Evolutionary conservation across 2,888 invertebrate genomes (phyloP).

Genomic region (Coremacera marginata): DNA sequence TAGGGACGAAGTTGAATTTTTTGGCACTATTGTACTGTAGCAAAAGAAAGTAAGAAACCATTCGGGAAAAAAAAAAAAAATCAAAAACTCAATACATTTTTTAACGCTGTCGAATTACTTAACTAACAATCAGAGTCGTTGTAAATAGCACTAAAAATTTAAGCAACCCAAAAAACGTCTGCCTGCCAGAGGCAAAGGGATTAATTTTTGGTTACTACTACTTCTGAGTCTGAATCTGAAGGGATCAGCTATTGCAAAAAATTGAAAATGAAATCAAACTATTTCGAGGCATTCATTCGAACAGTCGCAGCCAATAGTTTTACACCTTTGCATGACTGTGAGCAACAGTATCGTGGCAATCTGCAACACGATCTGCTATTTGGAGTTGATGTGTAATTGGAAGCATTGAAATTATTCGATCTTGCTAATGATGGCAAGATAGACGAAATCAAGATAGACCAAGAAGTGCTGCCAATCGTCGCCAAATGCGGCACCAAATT

Average conservation of each 20-base stretch:
- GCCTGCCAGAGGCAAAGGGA: not conserved
- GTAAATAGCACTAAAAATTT: no score
- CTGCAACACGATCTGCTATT: constrained; percentile 32
- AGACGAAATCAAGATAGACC: not conserved
- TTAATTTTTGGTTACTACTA: constrained; percentile 16
- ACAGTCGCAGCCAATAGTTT: constrained; percentile 2
- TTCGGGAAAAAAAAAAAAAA: not conserved
- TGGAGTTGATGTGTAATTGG: constrained; percentile 13
- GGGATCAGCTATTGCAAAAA: not conserved
- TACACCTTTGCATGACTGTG: constrained; percentile 15
- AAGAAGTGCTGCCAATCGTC: constrained; percentile 8
- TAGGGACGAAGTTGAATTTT: not conserved
- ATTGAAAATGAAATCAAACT: constrained; percentile 3
- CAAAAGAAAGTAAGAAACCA: not conserved
- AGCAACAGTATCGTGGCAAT: constrained; percentile 24
- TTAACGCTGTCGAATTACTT: not conserved
- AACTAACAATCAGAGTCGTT: no score
- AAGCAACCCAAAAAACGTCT: not conserved
- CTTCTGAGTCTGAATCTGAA: not conserved
- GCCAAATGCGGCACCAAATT: not conserved
- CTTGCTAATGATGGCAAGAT: not conserved
- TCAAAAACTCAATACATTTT: not conserved
- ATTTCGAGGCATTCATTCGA: not conserved
- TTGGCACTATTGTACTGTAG: not conserved
- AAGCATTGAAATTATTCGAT: not conserved